These are phyloP conservation scores for Lagopus muta DNA, from an alignment of 2,113 vertebrate species.

Conservation along the genomic window DNA sequence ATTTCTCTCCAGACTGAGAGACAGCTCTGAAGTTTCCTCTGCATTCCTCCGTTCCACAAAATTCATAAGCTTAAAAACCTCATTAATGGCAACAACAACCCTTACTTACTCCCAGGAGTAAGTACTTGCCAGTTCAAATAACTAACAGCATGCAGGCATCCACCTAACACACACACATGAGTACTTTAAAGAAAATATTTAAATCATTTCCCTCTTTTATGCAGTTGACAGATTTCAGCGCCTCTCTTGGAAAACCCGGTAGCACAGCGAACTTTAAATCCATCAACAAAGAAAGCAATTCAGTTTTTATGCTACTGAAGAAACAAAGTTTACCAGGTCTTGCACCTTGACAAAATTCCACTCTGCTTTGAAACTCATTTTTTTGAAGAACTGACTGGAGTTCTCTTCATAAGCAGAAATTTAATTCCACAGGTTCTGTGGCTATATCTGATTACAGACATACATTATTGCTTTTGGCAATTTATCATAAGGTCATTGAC, in stretches of 20 bases:
- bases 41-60: not conserved
- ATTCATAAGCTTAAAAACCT: not conserved
- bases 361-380: slow-evolving; percentile 22
- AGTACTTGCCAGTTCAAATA: not conserved
- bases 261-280: slow-evolving; percentile 9
- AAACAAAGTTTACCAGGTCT: slow-evolving; percentile 16
- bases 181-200: slow-evolving; percentile 27
- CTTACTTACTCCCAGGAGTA: not conserved
- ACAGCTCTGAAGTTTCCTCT: not conserved
- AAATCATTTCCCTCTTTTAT: slow-evolving; percentile 16
- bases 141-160: not conserved
- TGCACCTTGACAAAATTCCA: slow-evolving; percentile 27
- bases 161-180: not conserved
- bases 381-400: not conserved
- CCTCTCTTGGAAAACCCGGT: not conserved
- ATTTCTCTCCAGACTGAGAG: not conserved
- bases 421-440: not conserved
- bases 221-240: not conserved
- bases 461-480: not conserved
- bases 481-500: slow-evolving; percentile 18
- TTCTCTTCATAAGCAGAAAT: slow-evolving; percentile 9
- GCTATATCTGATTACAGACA: slow-evolving; percentile 19
- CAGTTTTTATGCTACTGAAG: not conserved
- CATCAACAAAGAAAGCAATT: slow-evolving; percentile 7
- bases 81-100: not conserved